These are phyloP conservation scores for Lepidocolaptes lacrymiger DNA, from an alignment of 2,797 vertebrate genomes.

Conservation along the genomic window DNA sequence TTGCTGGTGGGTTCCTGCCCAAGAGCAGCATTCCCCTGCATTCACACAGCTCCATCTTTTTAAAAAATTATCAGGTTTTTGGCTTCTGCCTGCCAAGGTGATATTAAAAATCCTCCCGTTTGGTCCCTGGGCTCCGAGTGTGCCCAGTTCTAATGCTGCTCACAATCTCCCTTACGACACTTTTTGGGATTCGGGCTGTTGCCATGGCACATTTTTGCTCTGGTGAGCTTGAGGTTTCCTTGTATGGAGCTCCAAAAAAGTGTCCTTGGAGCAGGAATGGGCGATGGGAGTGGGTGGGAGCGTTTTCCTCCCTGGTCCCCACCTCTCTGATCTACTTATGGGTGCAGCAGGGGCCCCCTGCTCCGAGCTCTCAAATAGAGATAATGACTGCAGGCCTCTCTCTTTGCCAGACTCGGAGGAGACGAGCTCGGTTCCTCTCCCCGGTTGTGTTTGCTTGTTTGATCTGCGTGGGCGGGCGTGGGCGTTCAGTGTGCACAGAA, in stretches of 20 bases:
- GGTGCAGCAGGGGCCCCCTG: not conserved
- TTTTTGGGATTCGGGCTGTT: conserved; percentile 19
- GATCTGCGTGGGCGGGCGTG: not conserved
- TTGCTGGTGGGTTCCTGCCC: not conserved
- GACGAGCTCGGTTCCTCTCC: not conserved
- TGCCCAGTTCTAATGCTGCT: not conserved
- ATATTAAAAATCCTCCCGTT: not conserved
- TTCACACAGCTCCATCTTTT: not conserved
- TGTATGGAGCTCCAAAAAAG: not conserved
- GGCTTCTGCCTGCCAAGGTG: not conserved
- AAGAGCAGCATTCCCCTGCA: not conserved
- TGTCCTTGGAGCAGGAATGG: not conserved
- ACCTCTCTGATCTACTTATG: not conserved
- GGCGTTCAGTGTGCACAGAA: not conserved
- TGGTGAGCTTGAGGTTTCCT: not conserved
- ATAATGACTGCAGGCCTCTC: not conserved
- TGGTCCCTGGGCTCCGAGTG: not conserved
- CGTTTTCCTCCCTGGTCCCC: not conserved
- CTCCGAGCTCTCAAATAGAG: not conserved
- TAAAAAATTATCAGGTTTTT: not conserved
- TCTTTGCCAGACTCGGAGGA: not conserved
- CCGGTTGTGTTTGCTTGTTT: not conserved
- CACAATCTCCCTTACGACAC: not conserved
- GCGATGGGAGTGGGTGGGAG: not conserved
- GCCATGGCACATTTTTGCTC: not conserved